Conservation (phyloP, 2,797 vertebrate genomes). For the Paedocypris micromegethes region DNA sequence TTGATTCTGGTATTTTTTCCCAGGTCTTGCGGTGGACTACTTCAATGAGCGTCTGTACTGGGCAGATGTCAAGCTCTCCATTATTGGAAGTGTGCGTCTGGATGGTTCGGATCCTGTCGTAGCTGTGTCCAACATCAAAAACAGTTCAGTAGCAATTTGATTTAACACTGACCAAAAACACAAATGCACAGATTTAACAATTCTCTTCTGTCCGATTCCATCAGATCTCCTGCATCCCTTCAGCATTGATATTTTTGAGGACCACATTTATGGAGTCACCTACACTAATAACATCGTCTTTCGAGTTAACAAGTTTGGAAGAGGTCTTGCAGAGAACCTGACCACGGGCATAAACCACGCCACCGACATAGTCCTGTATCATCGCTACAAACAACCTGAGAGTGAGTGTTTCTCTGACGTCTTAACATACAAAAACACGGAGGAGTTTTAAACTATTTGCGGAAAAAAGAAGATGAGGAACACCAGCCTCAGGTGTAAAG, state of each 20-base stretch:
- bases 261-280: slow-evolving; percentile 94
- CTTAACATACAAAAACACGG: too few relatives aligned
- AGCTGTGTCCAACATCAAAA: slow-evolving; percentile 80
- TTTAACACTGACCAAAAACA: neutral
- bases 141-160: slow-evolving; percentile 70
- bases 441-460: too few relatives aligned
- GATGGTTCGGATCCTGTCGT: slow-evolving; percentile 87
- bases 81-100: slow-evolving; percentile 89
- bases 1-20: too few relatives aligned
- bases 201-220: neutral
- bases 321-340: slow-evolving; percentile 81
- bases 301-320: slow-evolving; percentile 94
- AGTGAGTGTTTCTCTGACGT: slow-evolving; percentile 61
- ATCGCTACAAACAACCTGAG: slow-evolving; percentile 94
- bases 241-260: slow-evolving; percentile 96
- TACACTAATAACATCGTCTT: slow-evolving; percentile 93
- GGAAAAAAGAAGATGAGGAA: too few relatives aligned
- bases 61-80: slow-evolving; percentile 91
- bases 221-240: slow-evolving; percentile 89
- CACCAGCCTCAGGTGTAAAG: too few relatives aligned
- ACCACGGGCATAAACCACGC: slow-evolving; percentile 91
- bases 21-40: slow-evolving; percentile 92
- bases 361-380: slow-evolving; percentile 87
- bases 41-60: slow-evolving; percentile 97
- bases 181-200: neutral